phyloP scores from a whole-genome alignment of 2,888 invertebrate species.

The Caenorhabditis zanzibari region DNA sequence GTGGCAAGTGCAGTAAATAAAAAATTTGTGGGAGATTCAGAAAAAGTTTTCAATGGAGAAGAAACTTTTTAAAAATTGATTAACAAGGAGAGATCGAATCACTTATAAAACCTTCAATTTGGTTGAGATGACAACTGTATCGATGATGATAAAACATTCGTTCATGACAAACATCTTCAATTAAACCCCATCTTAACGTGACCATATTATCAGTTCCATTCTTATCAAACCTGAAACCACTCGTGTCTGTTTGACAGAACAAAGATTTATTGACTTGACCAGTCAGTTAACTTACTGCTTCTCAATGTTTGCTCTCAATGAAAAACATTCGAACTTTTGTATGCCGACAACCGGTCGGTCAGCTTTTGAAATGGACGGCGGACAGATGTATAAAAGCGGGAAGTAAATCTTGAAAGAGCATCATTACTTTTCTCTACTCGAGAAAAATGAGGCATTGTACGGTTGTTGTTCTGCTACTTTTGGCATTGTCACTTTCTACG shows the following conservation, averaged over 20 bases:
- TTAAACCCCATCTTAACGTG: not conserved
- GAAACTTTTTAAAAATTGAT: not conserved
- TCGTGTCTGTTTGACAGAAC: not conserved
- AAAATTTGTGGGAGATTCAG: not conserved
- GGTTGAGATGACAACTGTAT: not conserved
- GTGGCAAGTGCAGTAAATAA: not conserved
- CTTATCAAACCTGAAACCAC: conserved; percentile 1
- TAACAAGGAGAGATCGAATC: too few species aligned
- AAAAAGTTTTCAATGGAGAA: not conserved
- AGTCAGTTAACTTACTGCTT: conserved; percentile 6
- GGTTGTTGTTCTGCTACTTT: conserved; percentile 2
- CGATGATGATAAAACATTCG: not conserved
- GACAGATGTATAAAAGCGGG: not conserved
- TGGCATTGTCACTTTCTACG: not conserved
- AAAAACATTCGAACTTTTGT: conserved; percentile 35
- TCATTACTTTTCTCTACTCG: too few species aligned
- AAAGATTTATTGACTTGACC: not conserved
- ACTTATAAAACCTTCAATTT: not conserved
- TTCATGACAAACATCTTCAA: not conserved
- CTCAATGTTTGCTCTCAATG: conserved; percentile 41
- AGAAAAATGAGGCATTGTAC: conserved; percentile 10
- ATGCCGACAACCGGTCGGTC: conserved; percentile 36
- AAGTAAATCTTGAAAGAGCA: not conserved
- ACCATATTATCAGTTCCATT: conserved; percentile 19
- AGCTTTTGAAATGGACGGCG: not conserved